These are phyloP conservation scores for Coendou prehensilis DNA, from an alignment of 2,797 vertebrate genomes.

Conservation along the genomic window DNA sequence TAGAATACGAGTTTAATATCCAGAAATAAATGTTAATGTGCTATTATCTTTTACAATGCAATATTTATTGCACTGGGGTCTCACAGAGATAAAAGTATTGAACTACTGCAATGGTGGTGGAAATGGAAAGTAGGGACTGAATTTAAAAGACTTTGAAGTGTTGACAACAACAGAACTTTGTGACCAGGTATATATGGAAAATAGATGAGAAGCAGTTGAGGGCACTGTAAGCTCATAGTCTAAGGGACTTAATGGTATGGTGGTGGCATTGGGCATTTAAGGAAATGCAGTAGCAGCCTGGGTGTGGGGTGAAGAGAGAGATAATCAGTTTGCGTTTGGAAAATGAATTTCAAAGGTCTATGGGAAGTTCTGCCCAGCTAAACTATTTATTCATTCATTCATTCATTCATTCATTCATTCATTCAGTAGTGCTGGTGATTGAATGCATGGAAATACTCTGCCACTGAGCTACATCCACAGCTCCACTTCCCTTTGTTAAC, in stretches of 20 bases:
- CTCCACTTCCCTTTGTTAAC: neutral
- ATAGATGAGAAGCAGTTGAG: neutral
- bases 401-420: neutral
- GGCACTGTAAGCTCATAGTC: neutral
- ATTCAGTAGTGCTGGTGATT: neutral
- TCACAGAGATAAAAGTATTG: neutral
- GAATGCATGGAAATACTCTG: neutral
- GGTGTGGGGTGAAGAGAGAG: neutral
- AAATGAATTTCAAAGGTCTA: neutral
- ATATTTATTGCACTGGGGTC: neutral
- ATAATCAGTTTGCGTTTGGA: slow-evolving; percentile 41
- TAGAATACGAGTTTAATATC: neutral
- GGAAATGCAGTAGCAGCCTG: neutral
- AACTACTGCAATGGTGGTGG: neutral
- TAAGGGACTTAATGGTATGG: neutral
- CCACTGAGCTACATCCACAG: neutral
- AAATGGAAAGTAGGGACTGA: slow-evolving; percentile 34
- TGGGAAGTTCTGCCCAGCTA: neutral
- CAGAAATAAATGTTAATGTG: slow-evolving; percentile 54
- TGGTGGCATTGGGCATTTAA: neutral
- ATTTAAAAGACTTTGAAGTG: neutral
- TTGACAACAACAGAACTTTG: slow-evolving; percentile 24
- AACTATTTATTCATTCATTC: neutral
- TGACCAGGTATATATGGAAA: slow-evolving; percentile 39
- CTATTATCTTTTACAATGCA: slow-evolving; percentile 27